These are phyloP conservation scores for Nebria ingens DNA, from an alignment of 1,140 invertebrate genomes.

Conservation along the genomic window DNA sequence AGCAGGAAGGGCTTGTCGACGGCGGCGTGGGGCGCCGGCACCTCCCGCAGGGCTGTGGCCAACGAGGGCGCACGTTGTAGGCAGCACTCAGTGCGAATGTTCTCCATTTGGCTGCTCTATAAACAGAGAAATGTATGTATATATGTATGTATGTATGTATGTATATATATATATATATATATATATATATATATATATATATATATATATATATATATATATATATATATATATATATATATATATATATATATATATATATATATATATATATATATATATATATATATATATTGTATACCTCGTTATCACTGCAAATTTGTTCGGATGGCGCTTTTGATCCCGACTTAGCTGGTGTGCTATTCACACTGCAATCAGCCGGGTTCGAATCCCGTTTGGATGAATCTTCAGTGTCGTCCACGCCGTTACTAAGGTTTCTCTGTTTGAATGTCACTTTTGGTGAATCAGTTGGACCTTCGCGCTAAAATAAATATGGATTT, in stretches of 20 bases:
- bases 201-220: no score
- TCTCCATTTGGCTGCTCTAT: conserved; percentile 5
- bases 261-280: no score
- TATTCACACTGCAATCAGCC: not conserved
- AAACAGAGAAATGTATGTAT: no score
- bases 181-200: no score
- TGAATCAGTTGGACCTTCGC: no score
- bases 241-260: no score
- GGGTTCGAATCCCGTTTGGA: not conserved
- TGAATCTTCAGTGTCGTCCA: not conserved
- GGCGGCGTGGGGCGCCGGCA: conserved; percentile 30
- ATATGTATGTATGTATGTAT: no score
- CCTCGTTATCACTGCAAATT: conserved; percentile 3
- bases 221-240: no score
- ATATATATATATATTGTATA: no score
- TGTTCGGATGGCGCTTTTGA: not conserved
- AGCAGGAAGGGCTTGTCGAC: conserved; percentile 50
- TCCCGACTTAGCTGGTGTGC: not conserved
- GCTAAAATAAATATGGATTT: no score
- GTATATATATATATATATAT: no score
- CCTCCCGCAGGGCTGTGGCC: conserved; percentile 5
- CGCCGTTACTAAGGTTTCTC: not conserved
- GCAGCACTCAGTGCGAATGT: not conserved
- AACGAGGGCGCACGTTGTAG: conserved; percentile 6
- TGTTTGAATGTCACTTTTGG: not conserved